phyloP scores from a whole-genome alignment of 2,888 invertebrate species.

The Lampropteryx suffumata region DNA sequence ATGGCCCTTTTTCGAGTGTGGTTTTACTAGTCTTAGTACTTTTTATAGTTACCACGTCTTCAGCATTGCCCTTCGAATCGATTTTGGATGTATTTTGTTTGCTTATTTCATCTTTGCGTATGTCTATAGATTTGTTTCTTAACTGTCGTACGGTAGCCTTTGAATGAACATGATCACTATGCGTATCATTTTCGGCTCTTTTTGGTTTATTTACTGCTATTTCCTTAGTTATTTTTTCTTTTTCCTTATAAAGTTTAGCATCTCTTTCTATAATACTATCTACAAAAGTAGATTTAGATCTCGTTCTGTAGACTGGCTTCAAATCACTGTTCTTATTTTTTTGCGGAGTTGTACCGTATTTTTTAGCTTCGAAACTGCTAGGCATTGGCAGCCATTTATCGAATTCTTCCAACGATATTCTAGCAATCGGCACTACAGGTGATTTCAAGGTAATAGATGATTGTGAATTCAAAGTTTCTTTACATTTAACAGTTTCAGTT shows the following conservation, averaged over 20 bases:
- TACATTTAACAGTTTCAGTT: neutral
- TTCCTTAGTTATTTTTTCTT: neutral
- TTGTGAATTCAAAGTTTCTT: neutral
- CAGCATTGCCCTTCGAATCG: neutral
- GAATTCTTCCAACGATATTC: conserved; percentile 17
- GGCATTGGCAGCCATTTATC: conserved; percentile 27
- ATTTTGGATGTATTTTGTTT: neutral
- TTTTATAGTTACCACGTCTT: neutral
- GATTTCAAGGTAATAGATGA: conserved; percentile 3
- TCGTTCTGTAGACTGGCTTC: conserved; percentile 1
- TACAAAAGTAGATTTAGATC: conserved; percentile 1
- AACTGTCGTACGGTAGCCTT: neutral
- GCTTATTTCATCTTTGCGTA: neutral
- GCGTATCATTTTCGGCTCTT: neutral
- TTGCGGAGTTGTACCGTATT: neutral
- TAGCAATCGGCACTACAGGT: neutral
- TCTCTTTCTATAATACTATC: neutral
- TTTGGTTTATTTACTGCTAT: neutral
- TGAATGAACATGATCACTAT: neutral
- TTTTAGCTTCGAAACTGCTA: neutral
- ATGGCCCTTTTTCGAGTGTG: neutral
- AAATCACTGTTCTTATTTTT: neutral
- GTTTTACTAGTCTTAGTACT: neutral
- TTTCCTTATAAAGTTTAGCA: neutral
- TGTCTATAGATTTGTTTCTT: neutral